Evolutionary conservation across 2,113 vertebrate species (phyloP), one percentile per base, ranked within the genome.

Genomic region (Pluvianellus socialis): DNA sequence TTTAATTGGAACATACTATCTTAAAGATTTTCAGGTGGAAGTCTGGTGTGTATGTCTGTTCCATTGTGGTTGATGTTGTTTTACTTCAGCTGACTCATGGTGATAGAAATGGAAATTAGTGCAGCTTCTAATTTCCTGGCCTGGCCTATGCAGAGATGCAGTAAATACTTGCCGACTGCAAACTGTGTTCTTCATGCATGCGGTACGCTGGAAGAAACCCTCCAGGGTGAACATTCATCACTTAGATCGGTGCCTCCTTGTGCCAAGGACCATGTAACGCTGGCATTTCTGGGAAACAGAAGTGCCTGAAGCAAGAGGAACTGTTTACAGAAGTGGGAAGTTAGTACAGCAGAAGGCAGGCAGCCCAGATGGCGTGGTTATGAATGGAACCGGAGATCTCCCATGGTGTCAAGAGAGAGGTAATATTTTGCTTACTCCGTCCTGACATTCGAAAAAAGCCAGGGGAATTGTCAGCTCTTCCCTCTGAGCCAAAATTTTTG

Each of bases 301-400:
- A 27, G 42, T 89, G 89, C 93, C 84, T 92, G 32, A 83, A 91
- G 89, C 83, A 68, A 56, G 50, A 89, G 76, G 26, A 49, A n/a
- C 55, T 72, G 79, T 77, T 81, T 77, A 45, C 59, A 44, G 63
- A 66, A 89, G 86, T 47, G 79, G 63, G 86, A 91, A 73, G 66
- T 45, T 61, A 44, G 94, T 52, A 35, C 70, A 74, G 42, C 53
- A 80, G 75, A 80, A 95, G 86, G 89, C 86, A 66, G 86, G 67
- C 75, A 52, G 90, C 89, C 71, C 76, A 79, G 92, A 94, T 88
- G 79, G 94, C 6, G 3, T 9, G 32, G 83, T 22, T 70, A 27
- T 74, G 82, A 93, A 79, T 81, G 86, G 96, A 67, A 14, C 66
- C 66, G 94, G 90, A 28, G 42, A 33, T 74, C 90, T 88, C 92